These are phyloP conservation scores for Ianthella basta DNA, from an alignment of 37 sponge, comb jelly and placozoan genomes.

Conservation along the genomic window DNA sequence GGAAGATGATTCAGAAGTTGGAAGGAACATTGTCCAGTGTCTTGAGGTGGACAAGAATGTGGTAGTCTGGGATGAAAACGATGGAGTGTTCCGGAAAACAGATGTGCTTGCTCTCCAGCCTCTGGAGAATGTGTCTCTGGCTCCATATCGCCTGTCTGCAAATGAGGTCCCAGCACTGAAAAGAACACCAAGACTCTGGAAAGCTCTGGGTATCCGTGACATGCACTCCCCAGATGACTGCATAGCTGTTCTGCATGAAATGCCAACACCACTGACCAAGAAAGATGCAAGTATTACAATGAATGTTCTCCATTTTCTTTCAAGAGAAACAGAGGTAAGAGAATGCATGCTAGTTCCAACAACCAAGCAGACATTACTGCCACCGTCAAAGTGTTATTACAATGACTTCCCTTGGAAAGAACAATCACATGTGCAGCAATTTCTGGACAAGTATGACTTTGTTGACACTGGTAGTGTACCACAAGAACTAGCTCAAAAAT, in stretches of 20 bases:
- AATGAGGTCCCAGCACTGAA: background rate
- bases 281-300: background rate
- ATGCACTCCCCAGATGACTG: background rate
- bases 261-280: background rate
- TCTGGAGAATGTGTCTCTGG: background rate
- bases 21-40: too few species aligned
- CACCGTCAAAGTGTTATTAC: conserved; percentile 40
- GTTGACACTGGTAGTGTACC: conserved; percentile 35
- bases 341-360: conserved; percentile 40
- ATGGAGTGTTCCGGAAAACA: background rate
- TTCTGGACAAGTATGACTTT: conserved; percentile 19
- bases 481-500: conserved; percentile 33
- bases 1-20: too few species aligned
- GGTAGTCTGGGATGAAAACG: background rate
- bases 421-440: background rate
- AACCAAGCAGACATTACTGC: background rate
- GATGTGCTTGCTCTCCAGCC: background rate
- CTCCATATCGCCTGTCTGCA: background rate
- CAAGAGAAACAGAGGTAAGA: background rate
- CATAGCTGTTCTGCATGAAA: background rate
- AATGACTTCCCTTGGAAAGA: conserved; percentile 54
- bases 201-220: conserved; percentile 10
- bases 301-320: too few species aligned
- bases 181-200: background rate
- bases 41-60: too few species aligned